Evolutionary conservation across 2,797 vertebrate genomes (phyloP).

Genomic region (Periophthalmus magnuspinnatus): DNA sequence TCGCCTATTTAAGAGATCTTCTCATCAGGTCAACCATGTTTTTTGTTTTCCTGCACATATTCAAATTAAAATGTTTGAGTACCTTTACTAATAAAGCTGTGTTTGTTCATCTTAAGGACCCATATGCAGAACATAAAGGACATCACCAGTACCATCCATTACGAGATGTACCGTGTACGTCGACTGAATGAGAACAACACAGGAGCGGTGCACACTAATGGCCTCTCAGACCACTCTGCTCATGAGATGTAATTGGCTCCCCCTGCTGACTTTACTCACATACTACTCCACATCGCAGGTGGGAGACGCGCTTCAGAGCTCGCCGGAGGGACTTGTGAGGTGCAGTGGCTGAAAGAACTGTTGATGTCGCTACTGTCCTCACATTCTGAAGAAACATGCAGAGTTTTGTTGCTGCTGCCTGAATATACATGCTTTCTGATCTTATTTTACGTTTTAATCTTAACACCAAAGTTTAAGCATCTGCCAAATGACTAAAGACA

Average conservation of each 20-base stretch:
- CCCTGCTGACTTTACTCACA: conserved; percentile 37
- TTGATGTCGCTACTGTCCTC: conserved; percentile 38
- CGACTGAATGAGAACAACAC: conserved; percentile 89
- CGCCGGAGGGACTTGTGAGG: conserved; percentile 48
- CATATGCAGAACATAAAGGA: conserved; percentile 99
- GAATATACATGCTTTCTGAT: conserved; percentile 43
- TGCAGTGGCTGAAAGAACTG: conserved; percentile 32
- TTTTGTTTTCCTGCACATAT: background rate
- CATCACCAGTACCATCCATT: conserved; percentile 98
- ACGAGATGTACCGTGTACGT: conserved; percentile 93
- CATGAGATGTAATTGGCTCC: conserved; percentile 86
- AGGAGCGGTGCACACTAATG: conserved; percentile 79
- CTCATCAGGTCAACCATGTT: conserved; percentile 88
- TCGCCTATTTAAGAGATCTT: conserved; percentile 94
- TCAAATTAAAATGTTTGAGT: background rate
- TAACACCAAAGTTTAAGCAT: conserved; percentile 41
- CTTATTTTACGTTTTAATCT: conserved; percentile 25
- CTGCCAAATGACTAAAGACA: conserved; percentile 36
- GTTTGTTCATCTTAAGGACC: conserved; percentile 75
- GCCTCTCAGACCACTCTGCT: conserved; percentile 81
- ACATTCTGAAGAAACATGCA: conserved; percentile 32
- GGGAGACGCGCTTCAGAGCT: conserved; percentile 40
- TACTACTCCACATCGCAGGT: conserved; percentile 41
- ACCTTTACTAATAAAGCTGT: background rate
- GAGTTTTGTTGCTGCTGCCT: conserved; percentile 29